A percentile compares a stretch with the other conserved stretches of the same genome.
These are phyloP conservation scores for Linhomoeus sp. DNA, from an alignment of 2,888 invertebrate genomes.

Conservation along the genomic window DNA sequence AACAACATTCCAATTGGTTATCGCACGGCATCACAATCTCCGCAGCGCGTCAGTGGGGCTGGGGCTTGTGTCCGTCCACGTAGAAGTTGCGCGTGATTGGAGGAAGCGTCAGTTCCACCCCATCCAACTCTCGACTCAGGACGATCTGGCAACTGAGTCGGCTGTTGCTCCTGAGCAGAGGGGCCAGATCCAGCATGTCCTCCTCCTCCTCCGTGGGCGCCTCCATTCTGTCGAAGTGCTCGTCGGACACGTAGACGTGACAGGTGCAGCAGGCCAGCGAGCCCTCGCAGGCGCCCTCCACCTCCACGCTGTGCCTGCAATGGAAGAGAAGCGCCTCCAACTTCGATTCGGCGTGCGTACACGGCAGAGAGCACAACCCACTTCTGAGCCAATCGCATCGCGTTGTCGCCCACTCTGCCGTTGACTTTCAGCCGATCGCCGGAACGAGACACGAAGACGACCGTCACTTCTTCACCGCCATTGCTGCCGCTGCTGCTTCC, in stretches of 20 bases:
- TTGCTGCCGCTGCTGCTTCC: too few relatives aligned
- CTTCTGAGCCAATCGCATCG: slow-evolving; percentile 67
- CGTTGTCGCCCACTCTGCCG: slow-evolving; percentile 90
- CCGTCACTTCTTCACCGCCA: too few relatives aligned
- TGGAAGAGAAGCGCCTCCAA: too few relatives aligned
- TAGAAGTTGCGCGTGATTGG: slow-evolving; percentile 82
- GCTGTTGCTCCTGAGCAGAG: slow-evolving; percentile 81
- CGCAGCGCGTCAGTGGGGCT: slow-evolving; percentile 61
- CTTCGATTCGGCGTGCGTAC: too few relatives aligned
- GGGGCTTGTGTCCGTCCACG: slow-evolving; percentile 88
- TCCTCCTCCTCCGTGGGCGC: slow-evolving; percentile 69
- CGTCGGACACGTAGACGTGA: slow-evolving; percentile 70
- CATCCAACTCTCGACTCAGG: slow-evolving; percentile 64
- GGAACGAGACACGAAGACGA: slow-evolving; percentile 63
- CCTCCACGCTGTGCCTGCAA: slow-evolving; percentile 57
- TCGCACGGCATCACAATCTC: too few relatives aligned
- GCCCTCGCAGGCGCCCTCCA: slow-evolving; percentile 97
- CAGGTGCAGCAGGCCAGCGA: slow-evolving; percentile 94
- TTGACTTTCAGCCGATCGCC: slow-evolving; percentile 52
- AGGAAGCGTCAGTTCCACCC: slow-evolving; percentile 58
- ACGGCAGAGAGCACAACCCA: slow-evolving; percentile 5
- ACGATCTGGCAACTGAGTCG: slow-evolving; percentile 81
- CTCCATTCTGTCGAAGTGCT: slow-evolving; percentile 51
- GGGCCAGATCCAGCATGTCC: slow-evolving; percentile 86
- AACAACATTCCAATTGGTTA: too few relatives aligned